Evolutionary conservation across 2,113 vertebrate species (phyloP).

Genomic region (Apteryx mantelli): DNA sequence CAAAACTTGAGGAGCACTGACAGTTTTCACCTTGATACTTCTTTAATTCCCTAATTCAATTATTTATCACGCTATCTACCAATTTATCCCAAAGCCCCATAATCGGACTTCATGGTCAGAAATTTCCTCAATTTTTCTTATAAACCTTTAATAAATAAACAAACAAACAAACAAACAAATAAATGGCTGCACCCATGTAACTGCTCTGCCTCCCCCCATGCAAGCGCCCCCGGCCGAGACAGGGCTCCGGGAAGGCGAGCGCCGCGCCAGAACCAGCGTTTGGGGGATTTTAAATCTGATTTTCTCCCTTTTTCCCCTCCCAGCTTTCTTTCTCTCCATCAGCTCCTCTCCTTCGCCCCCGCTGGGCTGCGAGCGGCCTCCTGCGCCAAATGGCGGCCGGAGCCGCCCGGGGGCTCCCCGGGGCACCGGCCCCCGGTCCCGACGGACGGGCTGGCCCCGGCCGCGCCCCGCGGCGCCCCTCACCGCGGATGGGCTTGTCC

Average conservation of each 20-base stretch:
- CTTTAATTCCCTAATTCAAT: accelerated
- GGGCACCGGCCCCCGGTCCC: neutral
- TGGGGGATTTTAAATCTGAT: too few relatives aligned
- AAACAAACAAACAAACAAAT: too few relatives aligned
- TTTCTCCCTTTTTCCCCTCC: neutral
- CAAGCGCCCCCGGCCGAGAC: neutral
- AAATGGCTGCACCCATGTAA: too few relatives aligned
- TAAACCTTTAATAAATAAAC: accelerated
- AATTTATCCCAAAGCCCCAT: neutral
- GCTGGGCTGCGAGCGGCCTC: neutral
- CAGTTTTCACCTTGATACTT: too few relatives aligned
- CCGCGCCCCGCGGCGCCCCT: neutral
- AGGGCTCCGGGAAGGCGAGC: too few relatives aligned
- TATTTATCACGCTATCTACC: neutral
- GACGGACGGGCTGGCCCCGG: too few relatives aligned
- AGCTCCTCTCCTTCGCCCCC: too few relatives aligned
- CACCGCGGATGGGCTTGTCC: slow-evolving; percentile 91
- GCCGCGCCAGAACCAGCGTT: neutral
- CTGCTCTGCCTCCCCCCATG: too few relatives aligned
- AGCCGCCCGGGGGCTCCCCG: neutral
- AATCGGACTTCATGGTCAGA: accelerated
- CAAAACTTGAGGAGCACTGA: too few relatives aligned
- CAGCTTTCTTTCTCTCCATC: too few relatives aligned
- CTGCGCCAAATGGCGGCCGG: neutral
- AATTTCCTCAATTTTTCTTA: neutral